Conservation (phyloP, 2,797 vertebrate genomes). For the Girardinus metallicus region DNA sequence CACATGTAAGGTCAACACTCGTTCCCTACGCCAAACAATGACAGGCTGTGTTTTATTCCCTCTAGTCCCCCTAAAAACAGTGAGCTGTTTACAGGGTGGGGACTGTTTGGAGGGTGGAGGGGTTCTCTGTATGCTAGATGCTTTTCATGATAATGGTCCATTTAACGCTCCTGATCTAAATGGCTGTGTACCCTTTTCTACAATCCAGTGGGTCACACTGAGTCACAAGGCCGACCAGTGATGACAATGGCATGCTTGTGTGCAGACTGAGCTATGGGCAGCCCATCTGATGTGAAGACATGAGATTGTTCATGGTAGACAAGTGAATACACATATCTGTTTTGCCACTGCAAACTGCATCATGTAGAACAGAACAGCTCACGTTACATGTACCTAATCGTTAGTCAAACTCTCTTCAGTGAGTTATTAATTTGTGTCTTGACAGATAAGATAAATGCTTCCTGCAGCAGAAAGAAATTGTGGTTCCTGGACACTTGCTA, state of each 20-base stretch:
- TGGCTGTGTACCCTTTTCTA: conserved; percentile 58
- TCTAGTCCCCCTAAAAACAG: conserved; percentile 63
- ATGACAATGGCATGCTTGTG: conserved; percentile 81
- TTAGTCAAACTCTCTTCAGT: conserved; percentile 13
- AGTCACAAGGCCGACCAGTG: conserved; percentile 79
- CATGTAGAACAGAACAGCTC: conserved; percentile 15
- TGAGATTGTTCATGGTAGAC: conserved; percentile 70
- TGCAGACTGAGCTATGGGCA: conserved; percentile 48
- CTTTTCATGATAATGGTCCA: conserved; percentile 69
- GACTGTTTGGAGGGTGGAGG: conserved; percentile 31
- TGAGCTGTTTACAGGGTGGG: conserved; percentile 65
- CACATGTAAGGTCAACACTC: conserved; percentile 61
- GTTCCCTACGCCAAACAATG: conserved; percentile 78
- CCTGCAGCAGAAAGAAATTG: conserved; percentile 52
- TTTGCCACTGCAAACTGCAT: background rate
- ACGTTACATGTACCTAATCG: conserved; percentile 13
- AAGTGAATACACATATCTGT: background rate
- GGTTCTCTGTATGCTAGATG: conserved; percentile 64
- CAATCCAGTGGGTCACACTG: conserved; percentile 72
- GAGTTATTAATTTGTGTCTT: conserved; percentile 37
- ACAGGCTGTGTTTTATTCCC: conserved; percentile 69
- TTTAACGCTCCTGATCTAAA: conserved; percentile 64
- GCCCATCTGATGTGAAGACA: conserved; percentile 62
- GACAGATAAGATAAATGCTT: conserved; percentile 40
- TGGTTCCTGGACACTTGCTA: conserved; percentile 46